Conservation (phyloP, 2,888 invertebrate species). For the Eristalis arbustorum region DNA sequence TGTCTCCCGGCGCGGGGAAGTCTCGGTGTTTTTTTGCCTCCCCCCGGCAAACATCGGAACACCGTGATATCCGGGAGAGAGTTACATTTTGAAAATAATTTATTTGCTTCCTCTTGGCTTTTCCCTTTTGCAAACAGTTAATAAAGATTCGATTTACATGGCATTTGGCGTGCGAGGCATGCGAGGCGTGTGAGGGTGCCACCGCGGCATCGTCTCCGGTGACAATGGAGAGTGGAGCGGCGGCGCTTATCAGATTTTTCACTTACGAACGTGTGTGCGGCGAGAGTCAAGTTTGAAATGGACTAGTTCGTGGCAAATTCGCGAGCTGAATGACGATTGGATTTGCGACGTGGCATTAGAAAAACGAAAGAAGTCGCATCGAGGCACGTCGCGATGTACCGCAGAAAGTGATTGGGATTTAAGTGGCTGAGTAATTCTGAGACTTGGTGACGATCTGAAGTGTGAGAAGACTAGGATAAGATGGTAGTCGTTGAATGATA, state of each 20-base stretch:
- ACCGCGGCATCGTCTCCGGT: not conserved
- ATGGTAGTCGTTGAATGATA: too few species aligned
- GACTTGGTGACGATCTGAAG: too few species aligned
- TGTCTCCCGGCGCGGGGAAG: constrained; percentile 50
- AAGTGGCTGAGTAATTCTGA: too few species aligned
- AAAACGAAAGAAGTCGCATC: too few species aligned
- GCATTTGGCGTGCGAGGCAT: not conserved
- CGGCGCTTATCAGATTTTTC: constrained; percentile 42
- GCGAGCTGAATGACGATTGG: too few species aligned
- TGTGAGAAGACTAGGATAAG: too few species aligned
- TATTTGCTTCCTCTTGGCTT: constrained; percentile 54
- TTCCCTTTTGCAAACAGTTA: constrained; percentile 53
- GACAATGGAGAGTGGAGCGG: not conserved
- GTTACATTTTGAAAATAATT: constrained; percentile 59
- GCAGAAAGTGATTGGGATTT: too few species aligned
- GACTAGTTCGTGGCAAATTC: not conserved
- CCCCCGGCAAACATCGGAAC: constrained; percentile 43
- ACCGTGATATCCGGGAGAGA: constrained; percentile 40
- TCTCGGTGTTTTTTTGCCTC: constrained; percentile 35
- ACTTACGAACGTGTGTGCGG: constrained; percentile 13
- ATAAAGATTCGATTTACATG: constrained; percentile 65
- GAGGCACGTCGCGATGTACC: too few species aligned
- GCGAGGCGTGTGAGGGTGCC: too few species aligned
- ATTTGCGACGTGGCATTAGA: too few species aligned
- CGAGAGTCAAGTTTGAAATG: not conserved